Conservation (phyloP, 2,888 invertebrate species). For the Stegana nigrithorax region DNA sequence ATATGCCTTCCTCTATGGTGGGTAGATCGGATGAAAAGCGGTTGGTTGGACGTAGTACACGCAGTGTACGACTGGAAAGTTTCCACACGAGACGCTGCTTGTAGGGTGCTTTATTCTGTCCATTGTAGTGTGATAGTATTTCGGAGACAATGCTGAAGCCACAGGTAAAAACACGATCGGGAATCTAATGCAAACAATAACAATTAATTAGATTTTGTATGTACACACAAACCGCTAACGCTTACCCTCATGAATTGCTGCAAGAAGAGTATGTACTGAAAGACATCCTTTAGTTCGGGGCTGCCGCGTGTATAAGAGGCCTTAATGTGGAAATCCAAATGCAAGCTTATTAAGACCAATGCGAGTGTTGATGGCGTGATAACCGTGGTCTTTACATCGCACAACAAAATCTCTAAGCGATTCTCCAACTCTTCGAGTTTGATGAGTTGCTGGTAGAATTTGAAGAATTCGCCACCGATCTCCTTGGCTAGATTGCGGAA, state of each 20-base stretch:
- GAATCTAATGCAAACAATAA: conserved; percentile 71
- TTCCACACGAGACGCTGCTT: conserved; percentile 83
- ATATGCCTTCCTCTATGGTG: conserved; percentile 78
- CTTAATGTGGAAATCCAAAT: conserved; percentile 73
- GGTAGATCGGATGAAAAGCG: conserved; percentile 79
- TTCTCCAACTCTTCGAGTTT: conserved; percentile 75
- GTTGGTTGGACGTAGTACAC: conserved; percentile 80
- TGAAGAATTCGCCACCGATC: conserved; percentile 70
- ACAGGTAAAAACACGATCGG: conserved; percentile 74
- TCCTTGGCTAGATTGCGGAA: conserved; percentile 72
- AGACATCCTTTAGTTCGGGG: conserved; percentile 73
- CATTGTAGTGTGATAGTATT: conserved; percentile 80
- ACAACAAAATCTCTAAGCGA: conserved; percentile 80
- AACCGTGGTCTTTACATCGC: conserved; percentile 81
- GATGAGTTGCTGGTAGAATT: conserved; percentile 71
- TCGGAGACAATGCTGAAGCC: conserved; percentile 75
- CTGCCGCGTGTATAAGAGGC: conserved; percentile 69
- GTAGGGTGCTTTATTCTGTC: conserved; percentile 75
- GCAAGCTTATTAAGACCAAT: conserved; percentile 80
- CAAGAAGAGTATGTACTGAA: conserved; percentile 78
- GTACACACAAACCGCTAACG: conserved; percentile 25
- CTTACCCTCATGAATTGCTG: conserved; percentile 79
- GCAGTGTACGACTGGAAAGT: conserved; percentile 77
- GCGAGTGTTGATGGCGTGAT: conserved; percentile 82
- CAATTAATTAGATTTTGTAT: neutral